Evolutionary conservation across 2,113 vertebrate genomes (phyloP).

Genomic region (Colius striatus): DNA sequence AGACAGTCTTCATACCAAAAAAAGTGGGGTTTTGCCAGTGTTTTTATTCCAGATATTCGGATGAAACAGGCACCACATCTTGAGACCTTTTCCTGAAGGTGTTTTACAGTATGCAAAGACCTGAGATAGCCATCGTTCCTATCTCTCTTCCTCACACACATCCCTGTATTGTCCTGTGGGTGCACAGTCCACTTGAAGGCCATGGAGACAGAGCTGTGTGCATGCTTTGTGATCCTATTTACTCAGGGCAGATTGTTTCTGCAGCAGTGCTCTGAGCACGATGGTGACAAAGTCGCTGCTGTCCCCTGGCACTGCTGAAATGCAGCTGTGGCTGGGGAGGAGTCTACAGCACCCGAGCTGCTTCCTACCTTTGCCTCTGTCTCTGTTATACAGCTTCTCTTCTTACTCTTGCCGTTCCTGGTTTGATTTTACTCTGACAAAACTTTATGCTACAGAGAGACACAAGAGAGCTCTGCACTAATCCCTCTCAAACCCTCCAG

Average conservation of each 20-base stretch:
- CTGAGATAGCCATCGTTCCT: not conserved
- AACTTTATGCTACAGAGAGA: not conserved
- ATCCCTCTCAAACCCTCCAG: not conserved
- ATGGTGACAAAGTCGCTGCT: not conserved
- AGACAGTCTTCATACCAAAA: not conserved
- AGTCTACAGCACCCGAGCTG: not conserved
- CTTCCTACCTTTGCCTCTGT: not conserved
- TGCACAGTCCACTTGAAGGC: not conserved
- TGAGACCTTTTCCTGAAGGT: conserved; percentile 2
- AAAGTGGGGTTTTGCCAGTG: too few relatives aligned
- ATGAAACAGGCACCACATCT: not conserved
- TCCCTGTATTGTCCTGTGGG: conserved; percentile 33
- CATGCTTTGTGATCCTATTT: not conserved
- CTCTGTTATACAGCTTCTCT: not conserved
- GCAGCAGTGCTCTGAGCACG: not conserved
- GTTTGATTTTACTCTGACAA: not conserved
- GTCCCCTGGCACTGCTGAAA: not conserved
- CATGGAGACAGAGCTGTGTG: not conserved
- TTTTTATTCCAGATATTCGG: not conserved
- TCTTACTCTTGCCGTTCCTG: not conserved
- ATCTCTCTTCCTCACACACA: conserved; percentile 54
- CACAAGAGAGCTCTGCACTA: not conserved
- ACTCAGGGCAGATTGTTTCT: not conserved
- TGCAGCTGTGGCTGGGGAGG: not conserved
- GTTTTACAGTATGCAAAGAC: not conserved